A percentile compares a stretch with the other conserved stretches of the same genome.
phyloP scores from a whole-genome alignment of 2,113 vertebrate species.

The Gallinago undulata region DNA sequence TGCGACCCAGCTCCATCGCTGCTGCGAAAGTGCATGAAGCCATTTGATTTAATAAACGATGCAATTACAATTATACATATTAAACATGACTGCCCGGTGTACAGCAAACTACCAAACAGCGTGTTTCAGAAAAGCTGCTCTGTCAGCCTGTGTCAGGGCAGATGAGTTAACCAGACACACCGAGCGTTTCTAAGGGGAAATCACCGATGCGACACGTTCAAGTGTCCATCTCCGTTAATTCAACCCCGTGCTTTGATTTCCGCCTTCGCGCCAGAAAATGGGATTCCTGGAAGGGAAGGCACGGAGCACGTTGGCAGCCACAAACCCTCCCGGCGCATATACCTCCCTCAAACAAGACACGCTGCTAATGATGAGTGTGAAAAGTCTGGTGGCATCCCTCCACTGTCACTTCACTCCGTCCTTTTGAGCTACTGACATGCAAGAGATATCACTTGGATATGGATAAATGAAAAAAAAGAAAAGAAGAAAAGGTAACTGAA shows the following conservation, averaged over 20 bases:
- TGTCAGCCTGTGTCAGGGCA: background rate
- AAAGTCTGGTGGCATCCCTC: background rate
- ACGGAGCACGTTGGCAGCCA: accelerated
- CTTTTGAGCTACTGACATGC: accelerated
- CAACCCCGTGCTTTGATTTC: background rate
- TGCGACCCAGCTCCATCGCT: no score
- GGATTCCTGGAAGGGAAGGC: background rate
- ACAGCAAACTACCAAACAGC: background rate
- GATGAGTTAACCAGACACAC: background rate
- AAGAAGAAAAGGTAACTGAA: background rate
- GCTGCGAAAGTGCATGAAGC: background rate
- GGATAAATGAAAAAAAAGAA: background rate
- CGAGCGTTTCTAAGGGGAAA: background rate
- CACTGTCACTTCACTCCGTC: accelerated
- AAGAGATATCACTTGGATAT: background rate
- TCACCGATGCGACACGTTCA: accelerated
- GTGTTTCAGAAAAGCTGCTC: background rate
- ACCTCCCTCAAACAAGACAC: background rate
- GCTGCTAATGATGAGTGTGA: accelerated
- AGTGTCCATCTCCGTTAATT: background rate
- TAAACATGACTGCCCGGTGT: background rate
- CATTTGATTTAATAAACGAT: constrained; percentile 1
- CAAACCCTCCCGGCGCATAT: accelerated
- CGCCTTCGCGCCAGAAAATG: background rate
- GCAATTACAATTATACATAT: background rate